A percentile compares a stretch with the other conserved stretches of the same genome.
Conservation (phyloP, 2,797 vertebrate genomes). For the Chelidonichthys spinosus region DNA sequence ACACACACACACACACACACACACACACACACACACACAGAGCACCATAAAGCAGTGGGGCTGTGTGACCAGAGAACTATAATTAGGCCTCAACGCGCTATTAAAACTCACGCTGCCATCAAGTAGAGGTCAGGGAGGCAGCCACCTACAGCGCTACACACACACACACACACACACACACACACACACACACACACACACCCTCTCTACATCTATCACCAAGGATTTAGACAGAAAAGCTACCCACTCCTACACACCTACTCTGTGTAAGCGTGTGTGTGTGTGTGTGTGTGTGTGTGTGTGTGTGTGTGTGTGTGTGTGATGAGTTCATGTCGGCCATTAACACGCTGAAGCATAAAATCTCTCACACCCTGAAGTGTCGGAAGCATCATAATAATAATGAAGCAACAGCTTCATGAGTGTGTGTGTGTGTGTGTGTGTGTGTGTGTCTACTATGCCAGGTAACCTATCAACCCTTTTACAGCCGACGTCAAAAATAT, state of each 20-base stretch:
- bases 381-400: slow-evolving; percentile 12
- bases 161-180: slow-evolving; percentile 38
- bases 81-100: slow-evolving; percentile 83
- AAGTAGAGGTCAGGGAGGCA: slow-evolving; percentile 79
- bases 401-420: slow-evolving; percentile 5
- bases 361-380: slow-evolving; percentile 30
- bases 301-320: slow-evolving; percentile 8
- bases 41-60: slow-evolving; percentile 68
- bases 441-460: background rate
- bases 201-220: slow-evolving; percentile 49
- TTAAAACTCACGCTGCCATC: slow-evolving; percentile 81
- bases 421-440: background rate
- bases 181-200: slow-evolving; percentile 35
- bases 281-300: slow-evolving; percentile 12
- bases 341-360: slow-evolving; percentile 47
- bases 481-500: no score
- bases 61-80: slow-evolving; percentile 76
- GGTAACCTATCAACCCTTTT: no score
- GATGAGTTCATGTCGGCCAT: slow-evolving; percentile 43
- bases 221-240: slow-evolving; percentile 57
- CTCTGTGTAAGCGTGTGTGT: slow-evolving; percentile 51
- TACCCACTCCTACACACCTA: slow-evolving; percentile 46
- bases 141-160: slow-evolving; percentile 71
- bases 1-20: slow-evolving; percentile 45
- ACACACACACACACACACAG: slow-evolving; percentile 44